Conservation (phyloP, 2,113 vertebrate genomes). For the Lasiurus cinereus region DNA sequence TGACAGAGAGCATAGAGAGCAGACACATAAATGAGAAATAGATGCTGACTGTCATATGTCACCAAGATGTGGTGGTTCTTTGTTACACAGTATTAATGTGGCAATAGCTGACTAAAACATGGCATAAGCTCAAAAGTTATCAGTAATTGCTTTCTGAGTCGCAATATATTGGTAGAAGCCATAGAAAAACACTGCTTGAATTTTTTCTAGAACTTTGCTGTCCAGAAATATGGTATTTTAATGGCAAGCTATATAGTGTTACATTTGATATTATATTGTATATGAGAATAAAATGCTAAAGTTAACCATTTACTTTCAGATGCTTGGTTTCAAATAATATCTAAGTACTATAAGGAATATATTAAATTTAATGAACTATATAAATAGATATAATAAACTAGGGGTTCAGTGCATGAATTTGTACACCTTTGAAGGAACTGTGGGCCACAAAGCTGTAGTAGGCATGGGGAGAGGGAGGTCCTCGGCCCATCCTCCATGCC, state of each 20-base stretch:
- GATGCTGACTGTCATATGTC: background rate
- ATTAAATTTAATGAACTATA: background rate
- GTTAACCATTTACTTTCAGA: slow-evolving; percentile 3
- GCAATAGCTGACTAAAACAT: background rate
- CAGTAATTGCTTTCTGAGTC: background rate
- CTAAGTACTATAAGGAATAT: background rate
- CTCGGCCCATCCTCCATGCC: no score
- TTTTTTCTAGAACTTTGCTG: background rate
- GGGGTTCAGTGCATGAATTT: no score
- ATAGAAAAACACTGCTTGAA: background rate
- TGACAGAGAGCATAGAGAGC: background rate
- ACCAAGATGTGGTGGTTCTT: background rate
- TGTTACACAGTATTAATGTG: background rate
- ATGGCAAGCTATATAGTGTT: background rate
- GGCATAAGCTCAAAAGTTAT: background rate
- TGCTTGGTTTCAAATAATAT: background rate
- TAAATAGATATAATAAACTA: background rate
- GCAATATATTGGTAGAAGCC: background rate
- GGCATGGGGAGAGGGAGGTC: no score
- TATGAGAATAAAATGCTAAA: background rate
- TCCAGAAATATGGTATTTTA: background rate
- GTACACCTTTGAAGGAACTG: no score
- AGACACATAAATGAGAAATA: background rate
- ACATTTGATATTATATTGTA: background rate
- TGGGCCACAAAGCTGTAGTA: no score